Base-by-base conservation (phyloP, 1,140 invertebrate genomes). In the Coenobita brevimanus region DNA sequence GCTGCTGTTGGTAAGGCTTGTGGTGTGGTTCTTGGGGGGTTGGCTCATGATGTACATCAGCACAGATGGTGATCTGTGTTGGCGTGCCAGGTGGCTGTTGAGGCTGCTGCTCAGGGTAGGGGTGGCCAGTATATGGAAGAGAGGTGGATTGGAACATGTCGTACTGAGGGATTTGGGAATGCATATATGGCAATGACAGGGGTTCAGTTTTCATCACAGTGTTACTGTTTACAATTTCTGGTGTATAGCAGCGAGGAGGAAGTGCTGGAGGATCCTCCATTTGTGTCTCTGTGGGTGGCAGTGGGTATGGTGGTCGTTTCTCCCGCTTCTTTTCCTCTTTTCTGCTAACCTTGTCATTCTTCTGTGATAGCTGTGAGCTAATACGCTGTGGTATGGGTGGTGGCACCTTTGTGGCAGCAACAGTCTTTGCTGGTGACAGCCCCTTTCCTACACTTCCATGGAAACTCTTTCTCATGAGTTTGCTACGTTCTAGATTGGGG, bases 401-500 rank as follows among this genome's bases (percentile, higher is more conserved):
- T 17, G 96, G 96, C 24, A 97, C 96, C 94, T 97, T 97, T n/a
- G 60, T 38, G 2, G 50, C 67, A 6, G 89, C 86, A 21, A 54
- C 64, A 41, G 46, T 73, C 57, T 83, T 89, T 38, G 96, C 95
- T 79, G 95, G 95, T 38, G 96, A 96, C 83, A 97, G 92, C 89
- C 95, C 95, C 92, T 96, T 96, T 0, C 96, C 95, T 6, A 95
- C 95, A 91, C 96, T 97, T 38, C 96, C 96, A 92, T 97, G 96
- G 92, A 97, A 97, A 92, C 96, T 97, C 91, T 97, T 97, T 91
- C 96, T 94, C 96, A 97, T 97, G 67, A 97, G 93, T 91, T 96
- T 96, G 93, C 96, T 97, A 90, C 96, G 94, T 92, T 97, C 96
- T 33, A 97, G 93, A 91, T 97, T 97, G 0, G 96, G 96, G 93